Evolutionary conservation across 2,888 invertebrate genomes (phyloP).

Genomic region (Drosophila cracens): DNA sequence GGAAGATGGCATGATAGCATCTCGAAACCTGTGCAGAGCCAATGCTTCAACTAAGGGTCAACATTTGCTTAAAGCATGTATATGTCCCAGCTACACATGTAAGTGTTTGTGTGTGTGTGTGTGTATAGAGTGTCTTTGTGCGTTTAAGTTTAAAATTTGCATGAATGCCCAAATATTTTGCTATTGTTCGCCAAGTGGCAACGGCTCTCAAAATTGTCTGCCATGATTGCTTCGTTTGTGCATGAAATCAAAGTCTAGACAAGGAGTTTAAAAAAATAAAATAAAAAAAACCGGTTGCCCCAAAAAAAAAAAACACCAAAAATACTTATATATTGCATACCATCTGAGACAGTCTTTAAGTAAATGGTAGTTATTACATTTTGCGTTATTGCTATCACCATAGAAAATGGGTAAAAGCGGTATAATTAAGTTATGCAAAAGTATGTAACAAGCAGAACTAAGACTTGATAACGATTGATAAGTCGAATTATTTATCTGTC

Average conservation of each 20-base stretch:
- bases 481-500: not conserved
- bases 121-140: not conserved
- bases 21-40: not conserved
- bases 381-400: not conserved
- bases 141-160: slow-evolving; percentile 44
- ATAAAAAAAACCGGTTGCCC: not conserved
- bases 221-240: slow-evolving; percentile 12
- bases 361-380: not conserved
- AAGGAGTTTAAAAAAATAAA: not conserved
- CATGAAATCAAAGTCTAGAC: slow-evolving; percentile 27
- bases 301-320: not conserved
- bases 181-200: slow-evolving; percentile 21
- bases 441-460: not conserved
- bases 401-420: not conserved
- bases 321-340: not conserved
- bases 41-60: slow-evolving; percentile 14
- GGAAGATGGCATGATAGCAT: not conserved
- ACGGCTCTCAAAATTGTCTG: not conserved
- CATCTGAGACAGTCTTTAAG: not conserved
- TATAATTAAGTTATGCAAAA: not conserved
- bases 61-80: slow-evolving; percentile 4
- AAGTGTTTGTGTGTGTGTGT: not conserved
- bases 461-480: too few relatives aligned
- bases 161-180: slow-evolving; percentile 35
- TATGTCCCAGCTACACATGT: not conserved